Base-by-base conservation (phyloP, 2,888 invertebrate species). In the Sphecodes monilicornis region DNA sequence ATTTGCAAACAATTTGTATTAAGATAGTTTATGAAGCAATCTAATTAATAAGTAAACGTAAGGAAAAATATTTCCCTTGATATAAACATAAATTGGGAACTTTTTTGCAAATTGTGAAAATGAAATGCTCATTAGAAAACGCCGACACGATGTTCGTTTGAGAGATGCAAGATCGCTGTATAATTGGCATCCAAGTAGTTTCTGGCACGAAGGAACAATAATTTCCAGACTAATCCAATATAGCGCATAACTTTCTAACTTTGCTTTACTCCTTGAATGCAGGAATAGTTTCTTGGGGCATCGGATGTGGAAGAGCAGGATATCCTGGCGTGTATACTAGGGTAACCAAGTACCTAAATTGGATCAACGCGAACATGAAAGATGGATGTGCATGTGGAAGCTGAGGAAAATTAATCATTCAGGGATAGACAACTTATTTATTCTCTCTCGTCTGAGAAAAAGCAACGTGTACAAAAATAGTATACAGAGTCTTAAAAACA, bases 241-340 rank as follows among this genome's bases (percentile, higher is more conserved):
- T 36, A 54, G 5, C n/a, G 3, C 16, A 11, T 4, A 16, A 36
- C 46, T 76, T 29, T 11, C 43, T 74, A 64, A 75, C 39, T 39
- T 32, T 60, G 39, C 16, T 39, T 26, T 54, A 8, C n/a, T 60
- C 68, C 36, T n/a, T 71, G 1, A 26, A 57, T 96, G 22, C 95
- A 97, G 97, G 97, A 50, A 97, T 98, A 89, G 98, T 98, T 0
- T 98, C 98, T 0, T 98, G 98, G 98, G 98, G 98, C 18, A 97
- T 98, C 0, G 97, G 97, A 1, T 97, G 97, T 92, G 97, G 97
- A 0, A 95, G 97, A 86, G 96, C 97, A 10, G 97, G 97, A 0
- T 97, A 97, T 91, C 97, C 97, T 0, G 97, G 97, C 3, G 97
- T 97, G 6, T 97, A 97, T 91, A 97, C 97, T 0, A 95, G 97